These are phyloP conservation scores for Pocillopora damicornis DNA, from an alignment of 64 coral and sea anemone genomes.

Conservation along the genomic window DNA sequence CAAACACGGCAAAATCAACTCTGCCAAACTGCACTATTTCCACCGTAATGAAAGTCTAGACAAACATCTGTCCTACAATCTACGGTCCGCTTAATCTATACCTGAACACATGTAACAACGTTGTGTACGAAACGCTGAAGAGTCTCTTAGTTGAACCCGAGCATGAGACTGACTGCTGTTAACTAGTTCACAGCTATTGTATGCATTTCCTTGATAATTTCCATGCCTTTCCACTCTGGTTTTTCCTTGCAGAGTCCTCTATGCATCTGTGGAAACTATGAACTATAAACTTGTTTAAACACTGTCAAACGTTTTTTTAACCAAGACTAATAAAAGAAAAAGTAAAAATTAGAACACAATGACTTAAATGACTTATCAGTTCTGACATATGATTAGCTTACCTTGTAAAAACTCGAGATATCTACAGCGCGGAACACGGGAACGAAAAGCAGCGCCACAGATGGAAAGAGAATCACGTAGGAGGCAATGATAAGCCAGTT, in stretches of 20 bases:
- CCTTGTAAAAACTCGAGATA: conserved; percentile 96
- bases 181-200: too few relatives aligned
- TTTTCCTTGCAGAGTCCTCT: too few relatives aligned
- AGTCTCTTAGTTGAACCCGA: too few relatives aligned
- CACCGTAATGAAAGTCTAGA: neutral
- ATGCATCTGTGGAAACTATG: neutral
- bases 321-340: neutral
- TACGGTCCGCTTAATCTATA: too few relatives aligned
- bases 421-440: conserved; percentile 91
- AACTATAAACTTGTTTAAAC: neutral
- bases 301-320: neutral
- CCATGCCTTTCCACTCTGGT: too few relatives aligned
- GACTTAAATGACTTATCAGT: neutral
- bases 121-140: neutral
- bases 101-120: too few relatives aligned
- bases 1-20: conserved; percentile 88
- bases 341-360: neutral
- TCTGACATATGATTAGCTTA: conserved; percentile 5
- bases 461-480: conserved; percentile 86
- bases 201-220: too few relatives aligned
- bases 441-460: conserved; percentile 86
- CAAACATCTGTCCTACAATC: neutral
- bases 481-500: conserved; percentile 96
- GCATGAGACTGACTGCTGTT: too few relatives aligned
- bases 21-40: conserved; percentile 5